Evolutionary conservation across 2,888 invertebrate species (phyloP), one percentile per base, ranked within the genome.

Genomic region (Acronicta alni): DNA sequence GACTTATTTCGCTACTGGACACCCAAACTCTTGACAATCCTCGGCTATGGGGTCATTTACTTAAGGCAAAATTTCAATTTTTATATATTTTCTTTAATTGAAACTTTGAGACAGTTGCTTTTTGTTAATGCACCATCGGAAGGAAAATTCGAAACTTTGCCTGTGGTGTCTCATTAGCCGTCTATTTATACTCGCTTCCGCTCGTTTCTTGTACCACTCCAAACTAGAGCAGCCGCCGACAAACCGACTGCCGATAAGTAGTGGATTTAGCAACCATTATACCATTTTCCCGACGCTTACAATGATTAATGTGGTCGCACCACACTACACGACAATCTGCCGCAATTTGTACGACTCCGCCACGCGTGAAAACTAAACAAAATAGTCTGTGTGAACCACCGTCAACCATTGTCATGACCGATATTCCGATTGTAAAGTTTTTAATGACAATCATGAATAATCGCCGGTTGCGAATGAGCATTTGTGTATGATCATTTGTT

Each of bases 191-290:
- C 16, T 9, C 65, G 64, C 68, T 65, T 26, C 18, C 44, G 45
- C 74, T 48, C 53, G 15, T 66, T 14, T 39, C 58, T 79, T 72
- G 48, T 2, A 56, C 78, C 77, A 32, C 17, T 16, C 42, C 41
- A 52, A 84, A 84, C 71, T 77, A 82, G 81, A 83, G 78, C 81
- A 86, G 71, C 80, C 74, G 81, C 73, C 76, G 59, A 67, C 66
- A 72, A 75, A 68, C 67, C 75, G 74, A 73, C 73, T 73, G 67
- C 74, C 85, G 88, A 84, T 88, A 89, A 89, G 88, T 87, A 89
- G 85, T 84, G 86, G 86, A 89, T 90, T 90, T 88, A 88, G 85
- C 84, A 77, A 79, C 85, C 85, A 88, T 87, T 89, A 86, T 83
- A 80, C 79, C 81, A 84, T 83, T 86, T 83, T 82, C 80, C 81